These are phyloP conservation scores for Helleia helle DNA, from an alignment of 2,888 invertebrate genomes.

Conservation along the genomic window DNA sequence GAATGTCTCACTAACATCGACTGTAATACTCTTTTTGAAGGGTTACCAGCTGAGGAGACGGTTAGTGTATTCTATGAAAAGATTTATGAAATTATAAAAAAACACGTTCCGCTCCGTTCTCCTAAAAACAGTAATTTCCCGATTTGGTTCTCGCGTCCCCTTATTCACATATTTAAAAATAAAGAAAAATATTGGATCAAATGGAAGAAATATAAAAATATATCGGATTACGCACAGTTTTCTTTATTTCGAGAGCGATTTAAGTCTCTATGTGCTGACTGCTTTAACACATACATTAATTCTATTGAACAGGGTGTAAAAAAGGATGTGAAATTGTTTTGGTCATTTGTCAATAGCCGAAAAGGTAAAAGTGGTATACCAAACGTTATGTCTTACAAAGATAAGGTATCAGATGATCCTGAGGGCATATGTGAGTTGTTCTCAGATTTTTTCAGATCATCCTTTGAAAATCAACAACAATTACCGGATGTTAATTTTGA, in stretches of 20 bases:
- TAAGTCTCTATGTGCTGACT: not conserved
- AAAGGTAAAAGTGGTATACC: not conserved
- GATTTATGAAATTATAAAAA: not conserved
- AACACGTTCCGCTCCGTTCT: not conserved
- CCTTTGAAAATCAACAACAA: no score
- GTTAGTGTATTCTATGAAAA: not conserved
- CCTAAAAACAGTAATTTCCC: not conserved
- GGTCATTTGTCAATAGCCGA: constrained; percentile 1
- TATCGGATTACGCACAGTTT: not conserved
- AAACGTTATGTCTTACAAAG: no score
- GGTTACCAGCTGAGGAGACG: not conserved
- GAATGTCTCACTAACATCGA: not conserved
- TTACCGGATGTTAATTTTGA: no score
- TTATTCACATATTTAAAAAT: not conserved
- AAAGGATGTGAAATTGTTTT: not conserved
- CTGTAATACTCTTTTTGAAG: not conserved
- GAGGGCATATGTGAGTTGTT: no score
- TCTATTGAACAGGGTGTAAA: not conserved
- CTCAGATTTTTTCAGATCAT: no score
- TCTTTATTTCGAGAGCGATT: constrained; percentile 1
- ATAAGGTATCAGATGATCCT: no score
- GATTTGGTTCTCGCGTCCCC: not conserved
- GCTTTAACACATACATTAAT: not conserved
- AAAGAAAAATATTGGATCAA: constrained; percentile 1
- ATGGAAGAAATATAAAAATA: no score